Evolutionary conservation across 2,888 invertebrate genomes (phyloP), one percentile per base, ranked within the genome.

Genomic region (Fissipunctia ypsillon): DNA sequence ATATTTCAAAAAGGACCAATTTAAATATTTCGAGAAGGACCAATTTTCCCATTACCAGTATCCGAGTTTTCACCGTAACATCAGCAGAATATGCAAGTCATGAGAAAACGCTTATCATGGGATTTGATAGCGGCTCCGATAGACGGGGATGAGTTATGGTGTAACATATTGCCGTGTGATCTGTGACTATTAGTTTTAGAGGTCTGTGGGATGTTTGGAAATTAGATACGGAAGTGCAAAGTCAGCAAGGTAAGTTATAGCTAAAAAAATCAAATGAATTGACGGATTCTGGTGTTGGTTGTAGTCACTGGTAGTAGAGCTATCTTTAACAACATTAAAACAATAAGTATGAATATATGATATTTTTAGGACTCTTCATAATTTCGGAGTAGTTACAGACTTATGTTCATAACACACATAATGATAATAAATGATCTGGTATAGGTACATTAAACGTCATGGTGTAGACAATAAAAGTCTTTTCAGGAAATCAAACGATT

Each of bases 91-190:
- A 96, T 96, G 96, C 96, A 95, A 96, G 96, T 96, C 96, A 96
- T 95, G 96, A 93, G 95, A 95, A 95, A 93, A 92, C 94, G 95
- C 95, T 96, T 96, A 96, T 95, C 96, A 92, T 90, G 91, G 90
- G 89, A 90, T 91, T 91, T 93, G 95, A 94, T 94, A 94, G 89
- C 89, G 86, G 83, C 87, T 89, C 81, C 69, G 88, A 94, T 93
- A 90, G 93, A 91, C 89, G 86, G 91, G 91, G 93, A 95, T 95
- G 95, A 95, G 91, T 95, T 93, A 95, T 93, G 93, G 93, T 89
- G 89, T 88, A 93, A 91, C 94, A 94, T 95, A 94, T 95, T 94
- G 95, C 90, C 83, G 84, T 89, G 90, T 88, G 91, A 91, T 93
- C 90, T 88, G 89, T 87, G 88, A 88, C 88, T 91, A 89, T 90